These are phyloP conservation scores for Zonitis immaculata DNA, from an alignment of 2,888 invertebrate species.

Conservation along the genomic window DNA sequence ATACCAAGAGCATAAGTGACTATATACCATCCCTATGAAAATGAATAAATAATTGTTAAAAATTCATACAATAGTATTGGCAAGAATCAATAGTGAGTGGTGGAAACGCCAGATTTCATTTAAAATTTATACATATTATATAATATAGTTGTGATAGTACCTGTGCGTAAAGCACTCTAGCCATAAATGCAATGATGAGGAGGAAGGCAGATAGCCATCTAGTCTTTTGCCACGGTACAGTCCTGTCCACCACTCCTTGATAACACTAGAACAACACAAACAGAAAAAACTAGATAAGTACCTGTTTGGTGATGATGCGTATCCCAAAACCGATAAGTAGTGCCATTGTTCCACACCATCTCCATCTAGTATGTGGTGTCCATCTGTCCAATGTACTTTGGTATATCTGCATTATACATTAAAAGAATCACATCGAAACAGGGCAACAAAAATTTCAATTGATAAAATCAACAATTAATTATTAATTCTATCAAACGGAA, in stretches of 20 bases:
- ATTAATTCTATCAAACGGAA: too few relatives aligned
- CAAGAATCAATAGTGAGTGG: too few relatives aligned
- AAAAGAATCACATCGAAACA: constrained; percentile 1
- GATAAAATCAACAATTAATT: too few relatives aligned
- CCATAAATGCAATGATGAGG: constrained; percentile 46
- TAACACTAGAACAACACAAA: constrained; percentile 50
- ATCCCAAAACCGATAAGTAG: constrained; percentile 71
- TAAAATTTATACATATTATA: too few relatives aligned
- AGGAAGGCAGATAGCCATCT: constrained; percentile 48
- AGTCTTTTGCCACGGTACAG: constrained; percentile 48
- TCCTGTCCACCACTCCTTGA: constrained; percentile 51
- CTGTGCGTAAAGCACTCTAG: constrained; percentile 49
- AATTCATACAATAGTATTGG: too few relatives aligned
- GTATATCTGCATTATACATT: constrained; percentile 58
- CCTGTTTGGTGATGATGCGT: constrained; percentile 78
- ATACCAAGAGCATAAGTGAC: constrained; percentile 98
- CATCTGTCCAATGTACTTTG: constrained; percentile 82
- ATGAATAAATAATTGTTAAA: too few relatives aligned
- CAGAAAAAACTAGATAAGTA: constrained; percentile 46
- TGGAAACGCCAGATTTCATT: too few relatives aligned
- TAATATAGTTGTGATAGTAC: too few relatives aligned
- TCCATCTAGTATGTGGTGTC: constrained; percentile 74
- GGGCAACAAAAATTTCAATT: too few relatives aligned
- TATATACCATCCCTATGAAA: constrained; percentile 99
- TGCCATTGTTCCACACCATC: constrained; percentile 73